Evolutionary conservation across 1,140 invertebrate genomes (phyloP), one percentile per base, ranked within the genome.

Genomic region (Arctopsyche grandis): DNA sequence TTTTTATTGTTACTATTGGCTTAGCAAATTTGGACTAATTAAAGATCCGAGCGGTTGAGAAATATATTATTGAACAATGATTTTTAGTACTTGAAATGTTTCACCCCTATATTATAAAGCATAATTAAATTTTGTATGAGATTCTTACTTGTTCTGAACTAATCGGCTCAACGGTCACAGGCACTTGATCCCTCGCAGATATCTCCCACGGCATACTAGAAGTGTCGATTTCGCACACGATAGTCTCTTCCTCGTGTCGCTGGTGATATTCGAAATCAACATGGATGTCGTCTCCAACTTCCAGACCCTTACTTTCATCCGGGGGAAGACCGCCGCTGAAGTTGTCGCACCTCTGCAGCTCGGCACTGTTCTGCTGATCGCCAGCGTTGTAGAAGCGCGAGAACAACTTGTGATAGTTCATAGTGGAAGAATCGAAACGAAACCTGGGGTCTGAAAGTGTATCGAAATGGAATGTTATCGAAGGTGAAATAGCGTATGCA

Each of bases 381-480:
- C 58, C 12, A 66, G 69, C 10, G 73, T 60, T 52, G 76, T 82
- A 82, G 44, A 82, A 82, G 5, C 81, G 79, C 5, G 79, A 80
- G 60, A 82, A 79, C 9, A 82, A 60, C 52, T 80, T 82, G 70
- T 82, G 81, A 58, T 82, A 82, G 66, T 82, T 82, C 81, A 82
- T 82, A 5, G 10, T 52, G 3, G 29, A 38, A 38, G 7, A 4
- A 4, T 1, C 7, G 29, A 38, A 38, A 38, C 29, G 29, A 38
- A 38, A 7, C 1, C 29, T 38, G 29, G 29, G 1, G 7, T 38
- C 29, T 38, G 29, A 38, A 7, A 38, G 7, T 38, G 29, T 7
- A 38, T 38, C 29, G 29, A 38, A n/a, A n/a, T n/a, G n/a, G n/a
- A n/a, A 38, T 38, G 29, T 38, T 38, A 38, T 38, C 29, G 7